Percentiles rank a stretch among this genome's conserved stretches.
Conservation (phyloP, 2,797 vertebrate genomes). For the Rhincodon typus region DNA sequence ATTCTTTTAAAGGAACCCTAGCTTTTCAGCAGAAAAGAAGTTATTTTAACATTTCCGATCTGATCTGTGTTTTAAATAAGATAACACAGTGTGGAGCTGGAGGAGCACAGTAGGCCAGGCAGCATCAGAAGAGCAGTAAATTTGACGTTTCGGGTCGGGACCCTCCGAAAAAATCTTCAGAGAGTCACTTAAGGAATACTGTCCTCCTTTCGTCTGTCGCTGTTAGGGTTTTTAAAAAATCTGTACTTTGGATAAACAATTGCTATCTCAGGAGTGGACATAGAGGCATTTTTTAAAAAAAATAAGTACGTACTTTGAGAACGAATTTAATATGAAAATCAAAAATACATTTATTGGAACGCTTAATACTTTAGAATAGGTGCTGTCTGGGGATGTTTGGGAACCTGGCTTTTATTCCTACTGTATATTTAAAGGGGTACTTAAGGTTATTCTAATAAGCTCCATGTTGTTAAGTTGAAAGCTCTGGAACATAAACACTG, state of each 20-base stretch:
- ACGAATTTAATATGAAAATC: neutral
- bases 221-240: neutral
- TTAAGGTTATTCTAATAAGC: conserved; percentile 35
- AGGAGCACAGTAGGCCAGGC: too few relatives aligned
- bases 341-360: neutral
- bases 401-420: conserved; percentile 29
- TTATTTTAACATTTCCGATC: too few relatives aligned
- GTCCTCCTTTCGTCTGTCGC: neutral
- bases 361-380: neutral
- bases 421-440: neutral
- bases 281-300: too few relatives aligned
- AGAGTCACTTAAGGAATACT: too few relatives aligned
- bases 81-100: too few relatives aligned
- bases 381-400: neutral
- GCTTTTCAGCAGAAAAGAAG: neutral
- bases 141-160: too few relatives aligned
- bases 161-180: too few relatives aligned
- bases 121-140: too few relatives aligned
- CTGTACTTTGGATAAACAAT: neutral
- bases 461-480: conserved; percentile 34
- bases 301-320: neutral
- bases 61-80: too few relatives aligned
- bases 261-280: neutral
- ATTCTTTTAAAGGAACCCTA: neutral
- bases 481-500: neutral